Percentiles rank a stretch among this genome's conserved stretches.
Evolutionary conservation across 2,113 vertebrate genomes (phyloP).

Genomic region (Telmatochromis sp.): DNA sequence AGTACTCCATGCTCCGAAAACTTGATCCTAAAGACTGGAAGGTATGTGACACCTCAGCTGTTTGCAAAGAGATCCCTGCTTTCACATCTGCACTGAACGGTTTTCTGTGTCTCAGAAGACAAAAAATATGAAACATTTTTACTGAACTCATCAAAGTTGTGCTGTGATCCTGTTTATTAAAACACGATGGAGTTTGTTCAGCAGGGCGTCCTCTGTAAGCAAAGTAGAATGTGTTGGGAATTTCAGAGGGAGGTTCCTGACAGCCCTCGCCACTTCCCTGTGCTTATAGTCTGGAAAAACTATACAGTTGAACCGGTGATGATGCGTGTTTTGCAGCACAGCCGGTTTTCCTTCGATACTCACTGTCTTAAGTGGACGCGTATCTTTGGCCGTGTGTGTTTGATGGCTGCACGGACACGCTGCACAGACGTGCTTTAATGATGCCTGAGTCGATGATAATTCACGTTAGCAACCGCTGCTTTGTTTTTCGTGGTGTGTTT

Average conservation of each 20-base stretch:
- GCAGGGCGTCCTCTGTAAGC: background rate
- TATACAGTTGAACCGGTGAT: background rate
- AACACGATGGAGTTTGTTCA: background rate
- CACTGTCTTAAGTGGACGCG: background rate
- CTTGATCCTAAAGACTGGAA: slow-evolving; percentile 99
- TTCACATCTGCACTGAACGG: background rate
- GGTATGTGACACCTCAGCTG: slow-evolving; percentile 57
- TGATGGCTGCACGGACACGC: background rate
- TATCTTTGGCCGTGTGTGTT: background rate
- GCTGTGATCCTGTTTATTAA: background rate
- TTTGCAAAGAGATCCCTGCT: background rate
- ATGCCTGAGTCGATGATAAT: no score
- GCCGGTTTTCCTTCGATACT: background rate
- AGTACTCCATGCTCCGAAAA: slow-evolving; percentile 90
- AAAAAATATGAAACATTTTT: background rate
- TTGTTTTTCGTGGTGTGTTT: background rate
- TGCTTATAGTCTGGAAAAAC: background rate
- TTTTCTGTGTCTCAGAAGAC: background rate
- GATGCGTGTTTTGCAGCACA: background rate
- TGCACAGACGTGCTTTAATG: background rate
- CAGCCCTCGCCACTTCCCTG: background rate
- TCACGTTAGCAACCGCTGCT: background rate
- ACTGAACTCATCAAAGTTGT: background rate
- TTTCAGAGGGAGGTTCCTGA: background rate
- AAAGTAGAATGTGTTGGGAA: background rate